phyloP scores from a whole-genome alignment of 1,140 invertebrate genomes.

The Pachypeltis micranthus region DNA sequence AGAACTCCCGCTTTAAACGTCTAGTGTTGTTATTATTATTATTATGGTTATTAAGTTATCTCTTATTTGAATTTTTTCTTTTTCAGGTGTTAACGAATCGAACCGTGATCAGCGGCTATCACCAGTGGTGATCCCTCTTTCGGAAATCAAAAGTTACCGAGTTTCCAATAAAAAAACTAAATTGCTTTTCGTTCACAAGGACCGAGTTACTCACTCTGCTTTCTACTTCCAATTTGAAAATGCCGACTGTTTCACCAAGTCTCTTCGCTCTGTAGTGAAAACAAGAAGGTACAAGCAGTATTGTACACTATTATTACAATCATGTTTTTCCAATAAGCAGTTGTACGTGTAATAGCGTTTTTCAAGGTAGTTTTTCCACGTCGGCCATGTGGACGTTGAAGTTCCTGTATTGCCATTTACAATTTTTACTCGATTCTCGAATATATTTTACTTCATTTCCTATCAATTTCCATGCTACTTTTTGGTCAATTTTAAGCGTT shows the following conservation, averaged over 20 bases:
- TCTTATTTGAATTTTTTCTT: not conserved
- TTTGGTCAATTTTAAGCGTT: too few species aligned
- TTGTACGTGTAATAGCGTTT: too few species aligned
- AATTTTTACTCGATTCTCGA: too few species aligned
- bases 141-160: conserved; percentile 53
- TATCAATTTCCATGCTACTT: too few species aligned
- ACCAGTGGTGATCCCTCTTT: conserved; percentile 47
- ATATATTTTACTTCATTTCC: too few species aligned
- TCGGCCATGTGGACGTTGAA: too few species aligned
- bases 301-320: too few species aligned
- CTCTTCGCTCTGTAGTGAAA: conserved; percentile 46
- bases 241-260: conserved; percentile 60
- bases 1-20: not conserved
- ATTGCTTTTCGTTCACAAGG: conserved; percentile 56
- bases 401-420: too few species aligned
- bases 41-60: conserved; percentile 13
- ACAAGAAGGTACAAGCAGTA: conserved; percentile 36
- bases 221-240: conserved; percentile 79
- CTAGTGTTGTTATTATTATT: conserved; percentile 9
- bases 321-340: too few species aligned
- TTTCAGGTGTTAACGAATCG: conserved; percentile 36
- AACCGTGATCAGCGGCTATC: conserved; percentile 35
- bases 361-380: too few species aligned
- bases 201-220: conserved; percentile 59
- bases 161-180: conserved; percentile 52